Evolutionary conservation across 2,888 invertebrate species (phyloP), one percentile per base, ranked within the genome.

Genomic region (Agonum fuliginosum): DNA sequence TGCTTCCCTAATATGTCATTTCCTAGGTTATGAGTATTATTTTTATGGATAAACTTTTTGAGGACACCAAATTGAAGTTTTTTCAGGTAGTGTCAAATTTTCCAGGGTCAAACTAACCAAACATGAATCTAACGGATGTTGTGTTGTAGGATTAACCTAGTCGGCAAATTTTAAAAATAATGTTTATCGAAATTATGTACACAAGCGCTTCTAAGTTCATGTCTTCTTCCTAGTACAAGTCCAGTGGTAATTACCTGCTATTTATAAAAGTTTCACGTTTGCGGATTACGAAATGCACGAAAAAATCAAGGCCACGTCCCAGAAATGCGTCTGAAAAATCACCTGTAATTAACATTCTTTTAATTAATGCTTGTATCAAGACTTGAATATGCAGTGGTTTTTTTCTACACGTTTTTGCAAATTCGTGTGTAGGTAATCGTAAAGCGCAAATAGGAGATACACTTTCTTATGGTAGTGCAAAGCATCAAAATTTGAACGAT

Each of bases 271-370:
- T 67, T 22, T 20, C 27, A 62, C 14, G 14, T 30, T 54, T 20
- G 54, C 54, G n/a, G 54, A 54, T 54, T 54, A 54, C 54, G 54
- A 54, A 22, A 54, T 22, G 3, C 1, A 12, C 46, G 37, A 30
- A 58, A 30, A 67, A 37, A 67, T 41, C 67, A 67, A 67, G 67
- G 67, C 22, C 22, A 20, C 19, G 37, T 37, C 37, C 65, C 20
- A 67, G 67, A 67, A 67, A 62, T 34, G 22, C 27, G 4, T 34
- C 6, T 62, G 62, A 27, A 62, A 62, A 62, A 62, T 62, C 14
- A 62, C 17, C 12, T 27, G 27, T 19, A 30, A 65, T 65, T 65
- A 65, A 65, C 5, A 58, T 58, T 30, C 58, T 58, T 48, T 48
- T 20, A 48, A 48, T 48, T 37, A 37, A 37, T 37, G 37, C n/a